Percentiles rank a stretch among this genome's conserved stretches.
These are phyloP conservation scores for Lepidostoma basale DNA, from an alignment of 1,140 invertebrate genomes.

Conservation along the genomic window DNA sequence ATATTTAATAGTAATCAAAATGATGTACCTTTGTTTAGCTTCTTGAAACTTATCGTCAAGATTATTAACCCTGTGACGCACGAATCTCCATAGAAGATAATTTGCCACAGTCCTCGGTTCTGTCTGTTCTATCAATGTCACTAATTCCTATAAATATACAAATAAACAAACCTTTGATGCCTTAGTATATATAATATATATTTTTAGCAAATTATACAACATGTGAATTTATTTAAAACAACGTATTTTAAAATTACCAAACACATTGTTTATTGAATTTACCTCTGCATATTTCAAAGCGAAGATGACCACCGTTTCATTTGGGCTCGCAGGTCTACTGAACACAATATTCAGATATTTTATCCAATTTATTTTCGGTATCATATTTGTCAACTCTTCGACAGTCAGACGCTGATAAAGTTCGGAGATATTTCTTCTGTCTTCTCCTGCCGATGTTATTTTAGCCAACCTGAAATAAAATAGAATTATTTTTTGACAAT, in stretches of 20 bases:
- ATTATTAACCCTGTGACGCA: constrained; percentile 84
- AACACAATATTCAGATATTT: constrained; percentile 75
- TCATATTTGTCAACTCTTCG: constrained; percentile 66
- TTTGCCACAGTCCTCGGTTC: constrained; percentile 66
- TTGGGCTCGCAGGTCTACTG: constrained; percentile 61
- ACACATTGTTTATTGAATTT: no score
- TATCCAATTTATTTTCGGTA: constrained; percentile 82
- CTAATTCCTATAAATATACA: constrained; percentile 54
- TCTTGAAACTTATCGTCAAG: constrained; percentile 79
- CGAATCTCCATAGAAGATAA: constrained; percentile 86
- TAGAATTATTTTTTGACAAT: no score
- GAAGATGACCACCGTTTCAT: constrained; percentile 76
- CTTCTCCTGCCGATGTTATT: constrained; percentile 81
- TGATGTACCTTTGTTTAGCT: constrained; percentile 68
- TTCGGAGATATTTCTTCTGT: constrained; percentile 78
- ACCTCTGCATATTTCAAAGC: constrained; percentile 71
- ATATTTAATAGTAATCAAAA: no score
- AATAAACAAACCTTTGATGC: not conserved
- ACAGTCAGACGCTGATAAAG: constrained; percentile 82
- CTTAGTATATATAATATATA: not conserved
- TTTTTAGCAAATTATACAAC: not conserved
- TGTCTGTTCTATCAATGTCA: constrained; percentile 57
- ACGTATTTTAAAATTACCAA: not conserved
- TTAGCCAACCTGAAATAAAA: constrained; percentile 66
- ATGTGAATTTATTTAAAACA: not conserved